phyloP scores from a whole-genome alignment of 2,797 vertebrate genomes.

The Myotis myotis region DNA sequence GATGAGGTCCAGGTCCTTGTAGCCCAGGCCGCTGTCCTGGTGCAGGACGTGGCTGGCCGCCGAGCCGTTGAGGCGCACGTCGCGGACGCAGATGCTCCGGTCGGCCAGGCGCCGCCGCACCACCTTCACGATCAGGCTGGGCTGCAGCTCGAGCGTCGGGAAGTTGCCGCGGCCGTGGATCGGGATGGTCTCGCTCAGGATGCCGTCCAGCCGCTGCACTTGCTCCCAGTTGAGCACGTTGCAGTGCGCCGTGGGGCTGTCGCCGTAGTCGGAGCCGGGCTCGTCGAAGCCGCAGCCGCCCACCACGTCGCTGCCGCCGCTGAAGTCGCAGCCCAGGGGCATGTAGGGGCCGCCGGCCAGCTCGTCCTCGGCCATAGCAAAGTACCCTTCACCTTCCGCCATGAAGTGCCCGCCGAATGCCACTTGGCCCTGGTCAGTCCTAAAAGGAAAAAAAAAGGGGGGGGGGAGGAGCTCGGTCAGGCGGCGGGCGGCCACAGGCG shows the following conservation, averaged over 20 bases:
- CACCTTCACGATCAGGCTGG: conserved; percentile 96
- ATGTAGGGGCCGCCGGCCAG: conserved; percentile 77
- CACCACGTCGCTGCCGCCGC: conserved; percentile 41
- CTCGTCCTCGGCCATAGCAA: conserved; percentile 93
- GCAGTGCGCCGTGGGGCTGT: conserved; percentile 85
- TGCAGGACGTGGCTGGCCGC: conserved; percentile 97
- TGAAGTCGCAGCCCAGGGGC: conserved; percentile 65
- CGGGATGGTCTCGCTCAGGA: conserved; percentile 97
- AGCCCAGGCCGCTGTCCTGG: conserved; percentile 96
- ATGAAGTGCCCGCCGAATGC: conserved; percentile 66
- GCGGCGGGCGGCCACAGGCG: background rate
- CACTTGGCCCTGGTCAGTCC: conserved; percentile 70
- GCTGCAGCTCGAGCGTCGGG: conserved; percentile 97
- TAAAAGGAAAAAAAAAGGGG: background rate
- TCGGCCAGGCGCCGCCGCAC: conserved; percentile 96
- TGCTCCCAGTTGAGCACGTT: conserved; percentile 98
- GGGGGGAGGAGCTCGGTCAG: background rate
- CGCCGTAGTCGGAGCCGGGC: conserved; percentile 76
- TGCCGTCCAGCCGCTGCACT: conserved; percentile 96
- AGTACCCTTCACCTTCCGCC: conserved; percentile 71
- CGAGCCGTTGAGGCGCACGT: conserved; percentile 96
- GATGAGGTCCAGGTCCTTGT: conserved; percentile 99
- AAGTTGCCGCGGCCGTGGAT: conserved; percentile 99
- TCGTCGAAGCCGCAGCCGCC: conserved; percentile 40
- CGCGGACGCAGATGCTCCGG: conserved; percentile 91